Evolutionary conservation across 1,140 invertebrate species (phyloP).

Genomic region (Nasonia vitripennis): DNA sequence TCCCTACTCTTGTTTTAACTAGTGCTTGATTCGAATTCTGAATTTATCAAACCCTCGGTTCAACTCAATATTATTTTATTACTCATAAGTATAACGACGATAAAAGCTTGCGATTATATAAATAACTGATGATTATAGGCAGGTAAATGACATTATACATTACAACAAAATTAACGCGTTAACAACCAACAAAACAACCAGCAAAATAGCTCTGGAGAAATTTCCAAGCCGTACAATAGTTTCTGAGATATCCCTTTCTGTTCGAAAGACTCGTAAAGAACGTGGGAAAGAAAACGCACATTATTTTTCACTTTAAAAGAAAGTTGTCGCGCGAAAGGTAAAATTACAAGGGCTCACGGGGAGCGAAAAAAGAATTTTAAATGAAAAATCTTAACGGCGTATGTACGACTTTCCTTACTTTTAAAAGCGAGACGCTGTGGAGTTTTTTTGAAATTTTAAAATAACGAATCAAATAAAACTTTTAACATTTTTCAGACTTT

Average conservation of each 20-base stretch:
- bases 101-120: not conserved
- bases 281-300: constrained; percentile 59
- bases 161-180: not conserved
- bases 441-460: not conserved
- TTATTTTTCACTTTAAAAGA: constrained; percentile 58
- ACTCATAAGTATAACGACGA: not conserved
- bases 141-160: not conserved
- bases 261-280: not conserved
- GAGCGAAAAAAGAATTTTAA: not conserved
- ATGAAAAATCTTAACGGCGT: not conserved
- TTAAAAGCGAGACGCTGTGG: not conserved
- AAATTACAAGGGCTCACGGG: not conserved
- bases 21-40: no score
- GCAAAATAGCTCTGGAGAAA: not conserved
- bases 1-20: no score
- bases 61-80: not conserved
- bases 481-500: not conserved
- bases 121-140: not conserved
- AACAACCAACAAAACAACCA: not conserved
- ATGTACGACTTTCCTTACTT: constrained; percentile 1
- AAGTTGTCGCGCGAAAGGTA: constrained; percentile 9
- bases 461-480: not conserved
- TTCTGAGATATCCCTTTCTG: not conserved
- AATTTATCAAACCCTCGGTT: not conserved
- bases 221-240: constrained; percentile 4